Percentiles rank a stretch among this genome's conserved stretches.
Conservation (phyloP, 1,140 invertebrate species). For the Heliconius eleuchia region DNA sequence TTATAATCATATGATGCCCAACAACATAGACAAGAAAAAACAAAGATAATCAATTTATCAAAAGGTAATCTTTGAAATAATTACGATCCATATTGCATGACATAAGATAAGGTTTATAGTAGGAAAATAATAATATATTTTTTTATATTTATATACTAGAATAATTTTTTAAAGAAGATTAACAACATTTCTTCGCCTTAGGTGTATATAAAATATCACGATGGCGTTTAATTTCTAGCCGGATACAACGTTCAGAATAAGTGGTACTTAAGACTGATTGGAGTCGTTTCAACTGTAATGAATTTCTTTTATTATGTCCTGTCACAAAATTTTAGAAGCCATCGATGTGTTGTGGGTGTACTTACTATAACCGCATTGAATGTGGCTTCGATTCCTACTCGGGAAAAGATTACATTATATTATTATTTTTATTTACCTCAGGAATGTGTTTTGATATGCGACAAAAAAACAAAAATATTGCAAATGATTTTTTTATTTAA, state of each 20-base stretch:
- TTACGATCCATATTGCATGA: background rate
- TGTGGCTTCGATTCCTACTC: too few relatives aligned
- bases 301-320: background rate
- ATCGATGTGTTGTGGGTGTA: too few relatives aligned
- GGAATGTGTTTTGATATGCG: too few relatives aligned
- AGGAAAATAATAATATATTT: background rate
- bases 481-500: too few relatives aligned
- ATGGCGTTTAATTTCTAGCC: slow-evolving; percentile 1
- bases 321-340: background rate
- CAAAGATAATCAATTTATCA: background rate
- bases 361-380: too few relatives aligned
- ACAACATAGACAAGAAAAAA: too few relatives aligned
- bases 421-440: too few relatives aligned
- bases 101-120: background rate
- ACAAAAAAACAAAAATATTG: too few relatives aligned
- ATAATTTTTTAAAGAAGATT: background rate
- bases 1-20: too few relatives aligned
- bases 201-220: slow-evolving; percentile 20
- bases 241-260: slow-evolving; percentile 5
- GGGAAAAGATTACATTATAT: too few relatives aligned
- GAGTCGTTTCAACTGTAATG: background rate
- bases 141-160: background rate
- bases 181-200: background rate
- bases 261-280: slow-evolving; percentile 1
- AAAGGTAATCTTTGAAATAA: background rate